phyloP scores from a whole-genome alignment of 2,888 invertebrate genomes.

The Drosophila kokeensis region DNA sequence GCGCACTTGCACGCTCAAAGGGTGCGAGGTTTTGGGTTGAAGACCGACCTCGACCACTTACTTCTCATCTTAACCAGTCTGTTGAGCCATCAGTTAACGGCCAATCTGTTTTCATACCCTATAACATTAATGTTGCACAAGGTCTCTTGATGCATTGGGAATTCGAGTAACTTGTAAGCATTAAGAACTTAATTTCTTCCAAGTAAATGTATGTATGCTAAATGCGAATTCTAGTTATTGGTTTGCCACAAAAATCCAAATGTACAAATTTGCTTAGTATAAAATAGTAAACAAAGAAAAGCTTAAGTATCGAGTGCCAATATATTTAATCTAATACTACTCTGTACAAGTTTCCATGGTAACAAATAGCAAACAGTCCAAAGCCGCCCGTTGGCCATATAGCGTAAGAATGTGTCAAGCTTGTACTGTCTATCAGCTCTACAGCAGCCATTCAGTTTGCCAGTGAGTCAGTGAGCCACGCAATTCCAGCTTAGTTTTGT shows the following conservation, averaged over 20 bases:
- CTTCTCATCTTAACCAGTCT: constrained; percentile 31
- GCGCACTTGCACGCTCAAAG: constrained; percentile 66
- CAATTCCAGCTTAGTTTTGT: constrained; percentile 61
- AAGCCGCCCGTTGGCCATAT: constrained; percentile 53
- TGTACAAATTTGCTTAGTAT: neutral
- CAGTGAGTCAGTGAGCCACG: constrained; percentile 33
- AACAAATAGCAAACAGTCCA: constrained; percentile 31
- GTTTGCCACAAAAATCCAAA: neutral
- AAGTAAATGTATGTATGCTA: neutral
- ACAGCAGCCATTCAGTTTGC: constrained; percentile 11
- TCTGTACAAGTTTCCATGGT: constrained; percentile 62
- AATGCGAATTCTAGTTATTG: neutral
- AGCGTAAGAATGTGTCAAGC: constrained; percentile 70
- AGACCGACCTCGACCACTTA: constrained; percentile 34
- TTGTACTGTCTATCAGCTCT: constrained; percentile 38
- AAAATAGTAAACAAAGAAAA: constrained; percentile 38
- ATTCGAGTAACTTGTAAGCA: neutral
- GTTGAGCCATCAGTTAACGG: constrained; percentile 44
- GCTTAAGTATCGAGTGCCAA: constrained; percentile 47
- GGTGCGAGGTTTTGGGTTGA: constrained; percentile 56
- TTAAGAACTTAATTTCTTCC: neutral
- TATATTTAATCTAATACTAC: constrained; percentile 58
- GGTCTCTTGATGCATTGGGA: neutral
- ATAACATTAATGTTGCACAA: neutral
- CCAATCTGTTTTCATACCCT: constrained; percentile 45